Percentiles rank a stretch among this genome's conserved stretches.
phyloP scores from a whole-genome alignment of 2,113 vertebrate genomes.

The Hypocryptadius cinnamomeus region DNA sequence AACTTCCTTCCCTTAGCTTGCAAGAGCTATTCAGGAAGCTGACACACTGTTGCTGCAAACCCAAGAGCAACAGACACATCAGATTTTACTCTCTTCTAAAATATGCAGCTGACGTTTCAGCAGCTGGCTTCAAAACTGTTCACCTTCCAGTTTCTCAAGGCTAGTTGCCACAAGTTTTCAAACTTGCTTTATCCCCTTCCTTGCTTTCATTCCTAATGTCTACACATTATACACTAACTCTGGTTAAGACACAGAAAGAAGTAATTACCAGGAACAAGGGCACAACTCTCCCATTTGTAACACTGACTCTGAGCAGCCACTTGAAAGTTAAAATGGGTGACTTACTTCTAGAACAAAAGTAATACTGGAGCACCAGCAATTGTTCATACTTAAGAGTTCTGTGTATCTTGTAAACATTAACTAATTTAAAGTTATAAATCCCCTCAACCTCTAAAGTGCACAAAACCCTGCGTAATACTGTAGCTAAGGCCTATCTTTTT shows the following conservation, averaged over 20 bases:
- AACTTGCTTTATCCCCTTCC: not conserved
- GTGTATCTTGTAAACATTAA: not conserved
- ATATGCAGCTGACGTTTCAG: not conserved
- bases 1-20: not conserved
- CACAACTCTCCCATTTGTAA: not conserved
- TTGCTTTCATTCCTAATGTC: not conserved
- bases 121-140: not conserved
- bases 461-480: not conserved
- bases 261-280: not conserved
- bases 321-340: not conserved
- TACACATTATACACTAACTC: not conserved
- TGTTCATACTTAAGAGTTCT: not conserved
- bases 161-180: not conserved
- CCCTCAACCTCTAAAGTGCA: not conserved
- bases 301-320: not conserved
- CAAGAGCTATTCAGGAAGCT: not conserved
- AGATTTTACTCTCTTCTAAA: not conserved
- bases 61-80: not conserved
- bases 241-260: not conserved
- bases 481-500: not conserved
- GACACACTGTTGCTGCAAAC: not conserved
- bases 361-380: not conserved
- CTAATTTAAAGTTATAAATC: not conserved
- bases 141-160: not conserved
- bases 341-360: not conserved